A percentile compares a stretch with the other conserved stretches of the same genome.
phyloP scores from a whole-genome alignment of 2,113 vertebrate genomes.

The Scomber japonicus region DNA sequence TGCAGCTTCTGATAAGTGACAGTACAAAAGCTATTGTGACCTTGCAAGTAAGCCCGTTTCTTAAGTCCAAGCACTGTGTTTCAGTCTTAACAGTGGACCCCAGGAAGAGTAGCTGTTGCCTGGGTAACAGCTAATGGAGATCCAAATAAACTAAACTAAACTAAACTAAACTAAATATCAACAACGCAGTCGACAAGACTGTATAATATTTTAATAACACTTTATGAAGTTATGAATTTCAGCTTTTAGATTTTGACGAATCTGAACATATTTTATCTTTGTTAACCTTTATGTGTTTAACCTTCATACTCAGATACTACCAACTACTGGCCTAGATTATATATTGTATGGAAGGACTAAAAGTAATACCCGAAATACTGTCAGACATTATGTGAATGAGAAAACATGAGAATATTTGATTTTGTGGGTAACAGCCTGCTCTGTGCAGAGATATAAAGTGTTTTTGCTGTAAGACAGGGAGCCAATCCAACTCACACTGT shows the following conservation, averaged over 20 bases:
- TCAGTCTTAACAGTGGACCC: background rate
- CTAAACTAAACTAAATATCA: too few relatives aligned
- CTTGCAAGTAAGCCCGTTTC: too few relatives aligned
- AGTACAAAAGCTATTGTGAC: too few relatives aligned
- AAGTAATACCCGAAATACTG: background rate
- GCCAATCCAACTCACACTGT: constrained; percentile 90
- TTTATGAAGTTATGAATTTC: too few relatives aligned
- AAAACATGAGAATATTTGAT: background rate
- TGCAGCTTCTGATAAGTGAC: too few relatives aligned
- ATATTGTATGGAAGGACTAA: background rate
- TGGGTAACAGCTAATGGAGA: too few relatives aligned
- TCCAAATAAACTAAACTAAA: too few relatives aligned
- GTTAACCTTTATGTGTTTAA: background rate
- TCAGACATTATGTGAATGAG: background rate
- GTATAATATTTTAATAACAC: too few relatives aligned
- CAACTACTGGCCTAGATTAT: background rate
- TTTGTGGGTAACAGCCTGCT: background rate
- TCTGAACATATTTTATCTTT: too few relatives aligned
- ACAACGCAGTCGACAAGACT: background rate
- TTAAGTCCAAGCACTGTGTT: too few relatives aligned
- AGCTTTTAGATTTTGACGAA: too few relatives aligned
- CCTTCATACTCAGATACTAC: background rate
- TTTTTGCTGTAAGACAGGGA: constrained; percentile 22
- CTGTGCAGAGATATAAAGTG: constrained; percentile 12
- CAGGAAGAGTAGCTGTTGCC: too few relatives aligned